Percentiles rank a stretch among this genome's conserved stretches.
phyloP scores from a whole-genome alignment of 2,888 invertebrate species.

The Cetonia aurata region DNA sequence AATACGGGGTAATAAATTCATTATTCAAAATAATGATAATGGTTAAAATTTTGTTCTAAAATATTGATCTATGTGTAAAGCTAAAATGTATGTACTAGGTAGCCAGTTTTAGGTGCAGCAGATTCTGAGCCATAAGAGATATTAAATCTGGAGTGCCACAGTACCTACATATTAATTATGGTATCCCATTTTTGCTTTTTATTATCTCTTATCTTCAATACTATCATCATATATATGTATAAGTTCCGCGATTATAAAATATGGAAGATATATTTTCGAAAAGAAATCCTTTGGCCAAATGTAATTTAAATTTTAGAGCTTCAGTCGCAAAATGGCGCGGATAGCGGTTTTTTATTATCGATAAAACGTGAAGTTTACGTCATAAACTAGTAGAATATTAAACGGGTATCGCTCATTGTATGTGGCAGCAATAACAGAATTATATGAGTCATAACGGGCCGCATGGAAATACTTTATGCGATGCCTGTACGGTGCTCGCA shows the following conservation, averaged over 20 bases:
- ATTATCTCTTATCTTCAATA: too few relatives aligned
- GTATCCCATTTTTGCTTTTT: too few relatives aligned
- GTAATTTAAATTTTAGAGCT: slow-evolving; percentile 40
- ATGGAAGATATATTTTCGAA: slow-evolving; percentile 9
- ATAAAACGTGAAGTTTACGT: slow-evolving; percentile 35
- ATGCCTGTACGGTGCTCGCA: slow-evolving; percentile 42
- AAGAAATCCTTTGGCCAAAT: slow-evolving; percentile 32
- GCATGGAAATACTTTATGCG: slow-evolving; percentile 48
- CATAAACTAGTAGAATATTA: slow-evolving; percentile 40
- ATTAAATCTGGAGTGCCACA: too few relatives aligned
- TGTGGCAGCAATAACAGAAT: slow-evolving; percentile 43
- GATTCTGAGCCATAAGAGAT: too few relatives aligned
- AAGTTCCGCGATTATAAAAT: not conserved
- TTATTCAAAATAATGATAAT: too few relatives aligned
- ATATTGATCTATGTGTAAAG: too few relatives aligned
- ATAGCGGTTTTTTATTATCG: slow-evolving; percentile 36
- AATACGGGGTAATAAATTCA: too few relatives aligned
- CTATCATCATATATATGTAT: too few relatives aligned
- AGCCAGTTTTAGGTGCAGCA: too few relatives aligned
- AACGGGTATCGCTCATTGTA: slow-evolving; percentile 38
- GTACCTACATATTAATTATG: too few relatives aligned
- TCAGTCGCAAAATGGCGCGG: slow-evolving; percentile 13
- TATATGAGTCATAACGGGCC: slow-evolving; percentile 43
- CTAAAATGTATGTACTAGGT: too few relatives aligned
- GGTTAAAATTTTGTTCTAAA: too few relatives aligned